A percentile compares a stretch with the other conserved stretches of the same genome.
Evolutionary conservation across 2,113 vertebrate species (phyloP).

Genomic region (Aegotheles bennettii): DNA sequence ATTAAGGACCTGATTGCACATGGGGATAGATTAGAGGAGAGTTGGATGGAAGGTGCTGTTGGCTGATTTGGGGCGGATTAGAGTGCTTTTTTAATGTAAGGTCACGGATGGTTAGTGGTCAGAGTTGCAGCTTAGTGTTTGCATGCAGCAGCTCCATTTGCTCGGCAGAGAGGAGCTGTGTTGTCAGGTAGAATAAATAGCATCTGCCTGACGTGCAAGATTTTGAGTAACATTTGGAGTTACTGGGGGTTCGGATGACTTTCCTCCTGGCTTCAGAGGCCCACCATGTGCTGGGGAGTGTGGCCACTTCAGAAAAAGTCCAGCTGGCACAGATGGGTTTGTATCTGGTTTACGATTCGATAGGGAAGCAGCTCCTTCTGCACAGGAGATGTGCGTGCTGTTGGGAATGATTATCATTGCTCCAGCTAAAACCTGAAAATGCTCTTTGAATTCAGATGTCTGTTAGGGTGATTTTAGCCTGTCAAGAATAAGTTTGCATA

Average conservation of each 20-base stretch:
- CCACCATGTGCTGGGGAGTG: constrained; percentile 73
- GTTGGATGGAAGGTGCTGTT: neutral
- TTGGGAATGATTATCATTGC: neutral
- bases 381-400: neutral
- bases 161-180: neutral
- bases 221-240: neutral
- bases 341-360: neutral
- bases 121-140: neutral
- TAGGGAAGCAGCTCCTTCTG: neutral
- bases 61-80: neutral
- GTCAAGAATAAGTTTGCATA: neutral
- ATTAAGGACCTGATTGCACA: neutral
- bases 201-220: constrained; percentile 35
- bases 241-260: constrained; percentile 50
- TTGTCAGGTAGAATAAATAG: constrained; percentile 21
- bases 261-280: constrained; percentile 70
- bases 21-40: neutral
- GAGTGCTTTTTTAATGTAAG: neutral
- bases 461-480: neutral
- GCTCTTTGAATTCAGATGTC: neutral
- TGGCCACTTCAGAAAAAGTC: constrained; percentile 74
- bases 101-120: neutral
- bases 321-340: constrained; percentile 78
- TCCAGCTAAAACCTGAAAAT: neutral
- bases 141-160: neutral